Base-by-base conservation (phyloP, 2,888 invertebrate species). In the Eupithecia pulchellata region DNA sequence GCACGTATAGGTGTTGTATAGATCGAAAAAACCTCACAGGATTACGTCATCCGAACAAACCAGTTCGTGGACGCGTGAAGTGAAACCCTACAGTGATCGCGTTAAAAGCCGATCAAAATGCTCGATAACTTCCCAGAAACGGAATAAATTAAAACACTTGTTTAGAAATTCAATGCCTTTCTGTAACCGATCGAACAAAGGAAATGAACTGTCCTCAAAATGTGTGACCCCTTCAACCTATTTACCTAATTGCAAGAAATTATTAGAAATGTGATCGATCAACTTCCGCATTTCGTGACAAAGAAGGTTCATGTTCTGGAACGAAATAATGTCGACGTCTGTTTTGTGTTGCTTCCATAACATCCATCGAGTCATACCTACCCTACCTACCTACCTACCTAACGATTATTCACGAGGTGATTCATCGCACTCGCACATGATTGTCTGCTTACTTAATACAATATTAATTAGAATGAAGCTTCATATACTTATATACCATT, bases 1-100 rank as follows among this genome's bases (percentile, higher is more conserved):
- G 14, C 9, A 9, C n/a, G 6, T 42, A n/a, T 1, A 8, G 13
- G 34, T 42, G 3, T n/a, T 2, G n/a, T 42, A n/a, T 29, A 17
- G 27, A 8, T 57, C 29, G 62, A 55, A 70, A 55, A 55, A 65
- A 55, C 36, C 42, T 17, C 17, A 5, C 13, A 14, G 17, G 27
- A 61, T 69, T 66, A 58, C 69, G 66, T 72, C 63, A 66, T 64
- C 60, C 47, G 60, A 64, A 14, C 64, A 42, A 58, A 52, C 65
- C 62, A 63, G 62, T 64, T 36, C 66, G 63, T 39, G 17, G 11
- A 27, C 5, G 3, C 29, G 60, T 30, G 32, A 60, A 60, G 60
- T 30, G 32, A 60, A 60, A 32, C 32, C 32, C 11, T 60, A 4
- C 1, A 60, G 11, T 30, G 30, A 29, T n/a, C 14, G 55, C 20